A percentile compares a stretch with the other conserved stretches of the same genome.
phyloP scores from a whole-genome alignment of 2,888 invertebrate genomes.

The Tenthredo scrophulariae region DNA sequence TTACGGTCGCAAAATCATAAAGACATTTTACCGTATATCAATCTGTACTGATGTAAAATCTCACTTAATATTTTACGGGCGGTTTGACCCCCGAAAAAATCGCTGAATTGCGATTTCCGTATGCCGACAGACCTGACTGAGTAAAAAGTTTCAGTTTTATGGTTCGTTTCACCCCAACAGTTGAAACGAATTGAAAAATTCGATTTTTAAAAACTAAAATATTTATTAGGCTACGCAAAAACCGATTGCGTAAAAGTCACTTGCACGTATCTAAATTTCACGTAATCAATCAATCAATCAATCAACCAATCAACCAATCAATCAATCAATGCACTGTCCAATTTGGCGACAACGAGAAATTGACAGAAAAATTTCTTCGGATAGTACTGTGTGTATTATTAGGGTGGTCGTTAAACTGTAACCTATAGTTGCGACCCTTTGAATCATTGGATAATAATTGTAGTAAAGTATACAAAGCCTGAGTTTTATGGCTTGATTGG shows the following conservation, averaged over 20 bases:
- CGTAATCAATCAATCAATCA: neutral
- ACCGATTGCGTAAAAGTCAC: neutral
- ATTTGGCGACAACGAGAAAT: neutral
- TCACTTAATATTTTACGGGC: neutral
- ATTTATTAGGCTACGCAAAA: neutral
- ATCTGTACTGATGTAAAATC: slow-evolving; percentile 20
- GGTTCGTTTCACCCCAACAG: neutral
- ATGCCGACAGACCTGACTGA: neutral
- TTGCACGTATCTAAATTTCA: slow-evolving; percentile 28
- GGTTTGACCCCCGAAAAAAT: slow-evolving; percentile 1
- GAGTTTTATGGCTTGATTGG: no score
- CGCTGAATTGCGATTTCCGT: neutral
- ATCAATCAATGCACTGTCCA: neutral
- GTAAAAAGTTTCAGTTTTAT: neutral
- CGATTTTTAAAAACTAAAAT: neutral
- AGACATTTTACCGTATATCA: neutral
- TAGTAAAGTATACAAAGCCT: no score
- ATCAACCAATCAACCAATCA: neutral
- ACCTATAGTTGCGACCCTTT: no score
- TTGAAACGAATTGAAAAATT: neutral
- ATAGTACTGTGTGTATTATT: slow-evolving; percentile 12
- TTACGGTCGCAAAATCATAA: neutral
- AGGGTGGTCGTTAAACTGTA: no score
- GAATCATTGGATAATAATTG: no score
- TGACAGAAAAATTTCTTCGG: neutral